Base-by-base conservation (phyloP, 2,113 vertebrate species). In the Lepidothrix coronata region DNA sequence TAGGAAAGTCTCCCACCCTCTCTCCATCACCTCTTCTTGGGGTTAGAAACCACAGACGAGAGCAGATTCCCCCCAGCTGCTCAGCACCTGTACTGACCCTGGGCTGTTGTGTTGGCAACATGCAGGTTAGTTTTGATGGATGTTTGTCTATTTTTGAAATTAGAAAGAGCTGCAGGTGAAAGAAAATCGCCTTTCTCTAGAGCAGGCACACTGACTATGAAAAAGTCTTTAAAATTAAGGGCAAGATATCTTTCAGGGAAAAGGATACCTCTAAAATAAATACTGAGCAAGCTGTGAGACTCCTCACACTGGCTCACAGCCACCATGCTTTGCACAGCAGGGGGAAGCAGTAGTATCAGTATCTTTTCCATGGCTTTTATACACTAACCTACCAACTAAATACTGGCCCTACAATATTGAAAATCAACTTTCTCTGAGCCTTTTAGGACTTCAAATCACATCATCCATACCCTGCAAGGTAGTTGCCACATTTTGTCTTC, bases 41-140 rank as follows among this genome's bases (percentile, higher is more conserved):
- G 8, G 11, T 48, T 52, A 27, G 11, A 48, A 28, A 28, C 13
- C 0, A 2, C 19, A 77, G 46, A 41, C 16, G n/a, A 87, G n/a
- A 14, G n/a, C 44, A 85, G 46, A 55, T n/a, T 11, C 4, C 10
- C 12, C 19, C 6, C 0, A 5, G 5, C 9, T 6, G 2, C 18
- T 46, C 49, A 87, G 11, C 28, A 55, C 18, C 43, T 57, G 30
- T n/a, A 35, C 52, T 66, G 41, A 54, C 41, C 19, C 48, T 20
- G 39, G 30, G 8, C 21, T 27, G 0, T n/a, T 30, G 27, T 23
- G 14, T 16, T 81, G 35, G 51, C 28, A 77, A 27, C 11, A 5
- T 4, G 2, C 46, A 62, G 10, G 21, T 85, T 78, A 23, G 43
- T 63, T 80, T 78, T 83, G 52, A 22, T 63, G 52, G 17, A 54